Evolutionary conservation across 2,113 vertebrate genomes (phyloP), one percentile per base, ranked within the genome.

Genomic region (Climacteris rufus): DNA sequence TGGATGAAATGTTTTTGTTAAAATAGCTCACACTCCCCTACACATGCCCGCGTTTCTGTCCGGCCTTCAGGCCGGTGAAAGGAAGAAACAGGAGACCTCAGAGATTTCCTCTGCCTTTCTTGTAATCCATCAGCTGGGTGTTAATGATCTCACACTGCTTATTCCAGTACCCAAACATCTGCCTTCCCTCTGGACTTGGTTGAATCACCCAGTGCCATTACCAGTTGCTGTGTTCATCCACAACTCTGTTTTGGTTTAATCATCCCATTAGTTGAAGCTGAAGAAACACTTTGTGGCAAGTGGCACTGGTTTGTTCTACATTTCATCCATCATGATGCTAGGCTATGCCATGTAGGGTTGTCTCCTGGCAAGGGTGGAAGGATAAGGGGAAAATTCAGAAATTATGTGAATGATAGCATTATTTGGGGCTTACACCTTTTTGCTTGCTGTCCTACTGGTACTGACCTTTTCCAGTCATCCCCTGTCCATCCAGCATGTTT

Each of bases 1-100:
- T 96, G 95, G 95, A 87, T 95, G 70, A 97, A 94, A 95, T 96
- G 91, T 97, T 96, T 97, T 95, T 92, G 95, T 94, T 96, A 87
- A 95, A 97, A 96, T 96, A 96, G 93, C 95, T 96, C 87, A 76
- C 91, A 65, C 96, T 94, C 95, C 89, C 85, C 50, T 93, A 76
- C 92, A 94, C 89, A 94, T 93, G 96, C 88, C 93, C 45, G 1
- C 65, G 7, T 90, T 93, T 84, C 90, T 96, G 76, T 82, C 92
- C 20, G 4, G 76, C 90, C 79, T 70, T 88, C 71, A 39, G 76
- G 75, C 37, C 1, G 4, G 68, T 52, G 72, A 61, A 94, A 94
- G 90, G 76, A 92, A 74, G 93, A 61, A 90, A 75, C 25, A 37
- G n/a, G 88, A 78, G 79, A 88, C 47, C 92, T 88, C 80, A 39